Evolutionary conservation across 2,113 vertebrate species (phyloP).

Genomic region (Kobus ellipsiprymnus): DNA sequence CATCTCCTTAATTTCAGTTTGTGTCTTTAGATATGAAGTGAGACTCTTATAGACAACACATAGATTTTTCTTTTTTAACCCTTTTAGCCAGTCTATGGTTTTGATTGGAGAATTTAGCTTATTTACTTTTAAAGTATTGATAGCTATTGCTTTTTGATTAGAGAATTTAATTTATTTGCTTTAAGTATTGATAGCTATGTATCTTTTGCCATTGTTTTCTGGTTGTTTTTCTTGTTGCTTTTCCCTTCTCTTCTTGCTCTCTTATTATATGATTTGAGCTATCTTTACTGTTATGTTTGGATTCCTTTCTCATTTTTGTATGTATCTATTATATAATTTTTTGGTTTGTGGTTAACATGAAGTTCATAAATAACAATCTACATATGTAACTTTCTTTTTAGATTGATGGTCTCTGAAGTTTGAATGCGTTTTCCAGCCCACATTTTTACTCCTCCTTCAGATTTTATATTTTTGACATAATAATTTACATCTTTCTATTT

Average conservation of each 20-base stretch:
- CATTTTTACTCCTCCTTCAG: background rate
- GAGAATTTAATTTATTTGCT: background rate
- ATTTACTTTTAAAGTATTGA: background rate
- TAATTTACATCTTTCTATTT: background rate
- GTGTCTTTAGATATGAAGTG: background rate
- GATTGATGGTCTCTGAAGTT: background rate
- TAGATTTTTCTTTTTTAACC: background rate
- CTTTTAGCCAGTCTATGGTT: background rate
- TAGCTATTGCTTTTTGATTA: background rate
- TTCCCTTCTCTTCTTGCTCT: background rate
- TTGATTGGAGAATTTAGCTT: background rate
- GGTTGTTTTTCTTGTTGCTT: background rate
- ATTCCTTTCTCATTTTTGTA: background rate
- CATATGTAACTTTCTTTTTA: background rate
- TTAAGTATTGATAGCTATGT: background rate
- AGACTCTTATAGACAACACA: background rate
- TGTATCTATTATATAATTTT: background rate
- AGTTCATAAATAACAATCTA: background rate
- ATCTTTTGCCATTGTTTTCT: background rate
- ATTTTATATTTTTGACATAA: background rate
- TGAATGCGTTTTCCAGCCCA: background rate
- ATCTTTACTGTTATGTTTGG: background rate
- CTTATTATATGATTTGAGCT: background rate
- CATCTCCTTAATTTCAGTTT: background rate
- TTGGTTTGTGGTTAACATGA: background rate